Conservation (phyloP, 23 tunicate genomes). For the Aplidium turbinatum region DNA sequence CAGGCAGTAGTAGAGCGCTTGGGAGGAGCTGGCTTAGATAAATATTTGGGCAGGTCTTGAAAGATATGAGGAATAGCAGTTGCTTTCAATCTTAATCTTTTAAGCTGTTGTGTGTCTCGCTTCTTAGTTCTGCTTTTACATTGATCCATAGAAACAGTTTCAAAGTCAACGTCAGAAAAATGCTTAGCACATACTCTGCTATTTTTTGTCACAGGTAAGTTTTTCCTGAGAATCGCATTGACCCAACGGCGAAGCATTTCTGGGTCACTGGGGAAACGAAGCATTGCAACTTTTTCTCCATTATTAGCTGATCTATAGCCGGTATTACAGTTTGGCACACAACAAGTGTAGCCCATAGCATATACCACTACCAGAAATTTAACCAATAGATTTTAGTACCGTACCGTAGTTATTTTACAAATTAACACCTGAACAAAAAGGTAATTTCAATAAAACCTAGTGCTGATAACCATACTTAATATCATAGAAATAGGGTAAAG, state of each 20-base stretch:
- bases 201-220: background rate
- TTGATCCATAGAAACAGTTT: background rate
- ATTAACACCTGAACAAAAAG: no score
- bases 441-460: no score
- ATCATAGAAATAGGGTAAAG: no score
- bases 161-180: slow-evolving; percentile 7
- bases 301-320: no score
- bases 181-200: slow-evolving; percentile 13
- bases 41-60: slow-evolving; percentile 10
- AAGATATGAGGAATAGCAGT: slow-evolving; percentile 7
- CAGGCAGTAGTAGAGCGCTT: background rate
- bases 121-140: slow-evolving; percentile 1
- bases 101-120: slow-evolving; percentile 6
- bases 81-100: background rate
- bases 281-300: no score
- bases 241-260: background rate
- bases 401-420: no score
- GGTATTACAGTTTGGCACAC: no score
- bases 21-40: background rate
- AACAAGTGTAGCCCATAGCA: no score
- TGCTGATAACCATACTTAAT: no score
- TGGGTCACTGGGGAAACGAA: background rate
- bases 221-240: slow-evolving; percentile 9
- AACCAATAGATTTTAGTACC: no score
- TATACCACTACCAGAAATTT: no score